A percentile compares a stretch with the other conserved stretches of the same genome.
Evolutionary conservation across 2,797 vertebrate species (phyloP).

Genomic region (Cynopterus sphinx): DNA sequence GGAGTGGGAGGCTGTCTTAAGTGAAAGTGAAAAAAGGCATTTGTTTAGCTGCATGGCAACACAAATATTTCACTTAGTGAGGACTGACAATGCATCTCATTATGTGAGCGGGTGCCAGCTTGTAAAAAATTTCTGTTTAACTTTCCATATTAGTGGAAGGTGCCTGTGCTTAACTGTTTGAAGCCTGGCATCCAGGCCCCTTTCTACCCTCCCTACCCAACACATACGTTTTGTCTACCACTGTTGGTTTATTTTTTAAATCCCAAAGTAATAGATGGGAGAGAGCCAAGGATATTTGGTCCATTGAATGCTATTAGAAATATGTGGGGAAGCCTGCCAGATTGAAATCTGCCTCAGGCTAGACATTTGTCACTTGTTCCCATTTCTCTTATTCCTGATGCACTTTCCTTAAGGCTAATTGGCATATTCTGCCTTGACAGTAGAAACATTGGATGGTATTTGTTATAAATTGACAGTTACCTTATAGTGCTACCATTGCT

Average conservation of each 20-base stretch:
- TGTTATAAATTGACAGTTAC: slow-evolving; percentile 49
- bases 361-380: slow-evolving; percentile 46
- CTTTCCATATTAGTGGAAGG: slow-evolving; percentile 82
- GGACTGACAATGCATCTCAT: slow-evolving; percentile 86
- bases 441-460: slow-evolving; percentile 43
- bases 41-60: slow-evolving; percentile 89
- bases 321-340: slow-evolving; percentile 46
- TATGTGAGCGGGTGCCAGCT: slow-evolving; percentile 88
- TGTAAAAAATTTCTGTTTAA: slow-evolving; percentile 87
- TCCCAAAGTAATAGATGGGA: slow-evolving; percentile 58
- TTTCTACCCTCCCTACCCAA: neutral
- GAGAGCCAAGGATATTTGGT: neutral
- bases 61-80: slow-evolving; percentile 92
- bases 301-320: slow-evolving; percentile 38
- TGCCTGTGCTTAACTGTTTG: slow-evolving; percentile 71
- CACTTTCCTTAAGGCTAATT: slow-evolving; percentile 26
- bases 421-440: neutral
- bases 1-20: slow-evolving; percentile 85
- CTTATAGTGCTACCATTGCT: neutral
- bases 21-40: slow-evolving; percentile 87
- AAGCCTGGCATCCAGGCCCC: slow-evolving; percentile 14
- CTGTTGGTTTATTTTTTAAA: neutral
- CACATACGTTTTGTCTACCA: slow-evolving; percentile 10
- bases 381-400: slow-evolving; percentile 39
- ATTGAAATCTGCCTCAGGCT: neutral